Conservation (phyloP, 2,113 vertebrate genomes). For the Bambusicola thoracicus region DNA sequence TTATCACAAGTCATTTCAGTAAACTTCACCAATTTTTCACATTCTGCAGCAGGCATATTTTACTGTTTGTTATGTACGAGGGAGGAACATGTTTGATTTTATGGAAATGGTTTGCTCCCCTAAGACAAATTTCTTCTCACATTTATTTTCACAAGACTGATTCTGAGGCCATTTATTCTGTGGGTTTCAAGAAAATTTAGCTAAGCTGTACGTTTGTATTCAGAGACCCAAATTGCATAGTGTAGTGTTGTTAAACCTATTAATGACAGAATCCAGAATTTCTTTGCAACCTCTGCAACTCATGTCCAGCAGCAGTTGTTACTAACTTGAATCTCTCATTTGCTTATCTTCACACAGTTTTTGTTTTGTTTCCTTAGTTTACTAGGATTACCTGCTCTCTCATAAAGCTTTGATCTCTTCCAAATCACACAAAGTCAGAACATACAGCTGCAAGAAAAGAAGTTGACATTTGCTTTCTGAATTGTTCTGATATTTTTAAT, state of each 20-base stretch:
- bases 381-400: background rate
- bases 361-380: background rate
- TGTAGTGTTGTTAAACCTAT: background rate
- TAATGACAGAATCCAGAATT: background rate
- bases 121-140: background rate
- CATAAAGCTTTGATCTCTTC: background rate
- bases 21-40: background rate
- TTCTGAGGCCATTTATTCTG: background rate
- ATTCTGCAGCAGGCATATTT: background rate
- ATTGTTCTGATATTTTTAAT: background rate
- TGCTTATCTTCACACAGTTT: background rate
- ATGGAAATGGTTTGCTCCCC: background rate
- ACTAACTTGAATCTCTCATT: background rate
- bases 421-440: background rate
- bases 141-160: background rate
- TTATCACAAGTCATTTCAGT: background rate
- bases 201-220: background rate
- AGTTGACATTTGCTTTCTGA: background rate
- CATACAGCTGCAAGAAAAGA: background rate
- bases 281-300: background rate
- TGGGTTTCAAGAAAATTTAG: background rate
- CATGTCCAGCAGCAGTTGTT: background rate
- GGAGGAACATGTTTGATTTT: background rate
- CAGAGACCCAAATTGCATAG: background rate
- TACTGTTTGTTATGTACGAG: fast-evolving